Conservation (phyloP, 2,888 invertebrate genomes). For the Abscondita cerata region DNA sequence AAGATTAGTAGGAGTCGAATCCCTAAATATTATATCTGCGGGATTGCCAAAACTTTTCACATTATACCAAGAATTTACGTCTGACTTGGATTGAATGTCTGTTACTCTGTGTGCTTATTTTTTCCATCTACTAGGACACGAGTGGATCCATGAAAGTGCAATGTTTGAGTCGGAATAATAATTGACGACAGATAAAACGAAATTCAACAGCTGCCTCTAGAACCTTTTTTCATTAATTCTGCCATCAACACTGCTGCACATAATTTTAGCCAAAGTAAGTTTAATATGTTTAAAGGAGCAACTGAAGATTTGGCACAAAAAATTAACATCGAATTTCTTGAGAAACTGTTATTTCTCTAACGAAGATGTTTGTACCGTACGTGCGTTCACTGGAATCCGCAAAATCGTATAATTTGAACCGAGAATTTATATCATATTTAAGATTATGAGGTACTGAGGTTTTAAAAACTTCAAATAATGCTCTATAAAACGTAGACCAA, state of each 20-base stretch:
- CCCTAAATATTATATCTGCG: not conserved
- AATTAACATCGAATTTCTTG: too few species aligned
- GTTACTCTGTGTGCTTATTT: not conserved
- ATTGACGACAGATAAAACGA: not conserved
- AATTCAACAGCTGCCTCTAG: not conserved
- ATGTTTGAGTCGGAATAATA: not conserved
- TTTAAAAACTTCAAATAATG: too few species aligned
- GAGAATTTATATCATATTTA: too few species aligned
- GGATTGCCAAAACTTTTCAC: not conserved
- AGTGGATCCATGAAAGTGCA: not conserved
- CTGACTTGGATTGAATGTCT: not conserved
- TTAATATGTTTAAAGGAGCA: too few species aligned
- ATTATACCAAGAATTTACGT: not conserved
- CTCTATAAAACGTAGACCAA: too few species aligned
- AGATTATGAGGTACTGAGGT: too few species aligned
- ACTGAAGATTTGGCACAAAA: too few species aligned
- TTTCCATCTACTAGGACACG: not conserved
- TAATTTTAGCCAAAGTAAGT: not conserved
- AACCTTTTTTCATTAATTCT: constrained; percentile 1
- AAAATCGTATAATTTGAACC: too few species aligned
- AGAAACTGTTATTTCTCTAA: too few species aligned
- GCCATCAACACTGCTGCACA: constrained; percentile 2
- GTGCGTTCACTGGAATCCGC: too few species aligned
- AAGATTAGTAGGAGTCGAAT: not conserved
- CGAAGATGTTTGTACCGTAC: too few species aligned